Percentiles rank a stretch among this genome's conserved stretches.
Evolutionary conservation across 2,113 vertebrate genomes (phyloP).

Genomic region (Lamprologus callipterus): DNA sequence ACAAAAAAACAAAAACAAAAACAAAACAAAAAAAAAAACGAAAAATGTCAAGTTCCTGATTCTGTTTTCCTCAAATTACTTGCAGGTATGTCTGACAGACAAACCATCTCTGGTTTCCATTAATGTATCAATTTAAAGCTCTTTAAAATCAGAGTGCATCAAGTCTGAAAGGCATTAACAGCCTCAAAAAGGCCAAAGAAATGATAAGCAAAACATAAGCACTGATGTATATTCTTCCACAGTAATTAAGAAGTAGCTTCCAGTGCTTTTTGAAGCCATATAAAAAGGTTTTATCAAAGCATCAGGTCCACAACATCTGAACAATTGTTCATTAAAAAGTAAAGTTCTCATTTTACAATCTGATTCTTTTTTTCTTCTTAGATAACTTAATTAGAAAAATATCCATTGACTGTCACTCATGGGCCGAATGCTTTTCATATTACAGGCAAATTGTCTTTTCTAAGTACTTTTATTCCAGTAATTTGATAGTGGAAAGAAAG

Average conservation of each 20-base stretch:
- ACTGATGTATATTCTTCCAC: background rate
- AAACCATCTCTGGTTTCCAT: background rate
- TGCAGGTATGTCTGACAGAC: background rate
- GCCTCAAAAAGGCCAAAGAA: background rate
- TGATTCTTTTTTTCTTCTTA: background rate
- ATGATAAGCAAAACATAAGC: background rate
- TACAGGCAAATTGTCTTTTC: background rate
- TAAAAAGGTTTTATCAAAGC: background rate
- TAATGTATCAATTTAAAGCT: background rate
- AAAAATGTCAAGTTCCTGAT: background rate
- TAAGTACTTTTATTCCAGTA: background rate
- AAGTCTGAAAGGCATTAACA: background rate
- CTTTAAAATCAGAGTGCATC: background rate
- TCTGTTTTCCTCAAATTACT: background rate
- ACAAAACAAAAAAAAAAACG: rapidly evolving
- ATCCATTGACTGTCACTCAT: background rate
- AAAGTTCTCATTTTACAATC: background rate
- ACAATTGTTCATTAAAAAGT: background rate
- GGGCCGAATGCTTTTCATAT: background rate
- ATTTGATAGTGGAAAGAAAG: background rate
- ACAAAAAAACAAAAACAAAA: rapidly evolving
- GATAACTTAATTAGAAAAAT: background rate
- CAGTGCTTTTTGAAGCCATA: background rate
- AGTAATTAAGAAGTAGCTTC: background rate
- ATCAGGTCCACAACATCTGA: background rate